Conservation (phyloP, 53 echinoderm and acorn worm genomes). For the Holothuria leucospilota region DNA sequence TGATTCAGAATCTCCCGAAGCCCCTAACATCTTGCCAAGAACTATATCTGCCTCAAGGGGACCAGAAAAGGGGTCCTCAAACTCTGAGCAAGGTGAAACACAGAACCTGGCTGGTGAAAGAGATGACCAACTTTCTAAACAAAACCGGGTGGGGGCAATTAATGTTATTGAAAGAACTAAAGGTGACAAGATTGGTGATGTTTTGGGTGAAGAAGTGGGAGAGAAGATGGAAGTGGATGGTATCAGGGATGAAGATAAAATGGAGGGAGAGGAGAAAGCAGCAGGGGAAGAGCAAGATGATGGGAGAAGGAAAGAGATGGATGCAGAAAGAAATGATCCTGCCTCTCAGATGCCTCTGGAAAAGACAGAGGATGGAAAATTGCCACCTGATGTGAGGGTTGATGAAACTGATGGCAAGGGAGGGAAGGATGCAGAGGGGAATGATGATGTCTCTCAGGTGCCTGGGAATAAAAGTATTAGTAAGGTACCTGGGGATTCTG, state of each 20-base stretch:
- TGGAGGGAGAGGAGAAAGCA: background rate
- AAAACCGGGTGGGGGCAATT: background rate
- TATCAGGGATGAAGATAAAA: background rate
- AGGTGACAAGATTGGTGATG: no score
- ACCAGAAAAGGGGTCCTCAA: background rate
- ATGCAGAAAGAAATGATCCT: background rate
- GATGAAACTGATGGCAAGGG: background rate
- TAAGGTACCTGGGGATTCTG: constrained; percentile 36
- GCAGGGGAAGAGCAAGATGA: background rate
- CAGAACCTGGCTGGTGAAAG: background rate
- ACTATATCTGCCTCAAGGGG: background rate
- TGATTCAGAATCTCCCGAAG: constrained; percentile 48
- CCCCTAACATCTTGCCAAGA: background rate
- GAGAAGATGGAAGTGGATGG: no score
- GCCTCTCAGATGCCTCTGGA: background rate
- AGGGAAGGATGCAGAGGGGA: background rate
- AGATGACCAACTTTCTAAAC: background rate
- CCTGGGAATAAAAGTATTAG: background rate
- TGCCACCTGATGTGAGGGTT: background rate
- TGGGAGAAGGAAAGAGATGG: background rate
- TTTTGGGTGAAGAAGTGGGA: no score
- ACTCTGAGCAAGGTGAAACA: no score
- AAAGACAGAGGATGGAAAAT: background rate
- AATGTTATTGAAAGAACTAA: no score
- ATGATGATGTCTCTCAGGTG: background rate